Evolutionary conservation across 2,113 vertebrate species (phyloP), one percentile per base, ranked within the genome.

Genomic region (Phoxinus phoxinus): DNA sequence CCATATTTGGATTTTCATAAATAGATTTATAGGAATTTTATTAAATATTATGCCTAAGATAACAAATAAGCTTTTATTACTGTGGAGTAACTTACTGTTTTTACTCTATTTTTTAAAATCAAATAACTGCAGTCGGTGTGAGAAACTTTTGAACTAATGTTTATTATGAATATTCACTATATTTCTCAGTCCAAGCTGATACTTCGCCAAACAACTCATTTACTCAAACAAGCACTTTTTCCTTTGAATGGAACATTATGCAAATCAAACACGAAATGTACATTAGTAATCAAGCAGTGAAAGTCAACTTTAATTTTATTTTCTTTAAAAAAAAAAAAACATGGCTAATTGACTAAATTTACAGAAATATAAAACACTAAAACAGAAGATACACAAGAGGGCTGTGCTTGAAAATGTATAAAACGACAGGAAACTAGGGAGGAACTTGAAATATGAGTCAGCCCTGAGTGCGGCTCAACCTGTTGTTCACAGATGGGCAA

Each of bases 401-500:
- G 5, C 58, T 23, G 2, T 23, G 32, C 23, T n/a, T 9, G 56
- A 10, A 41, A 37, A 41, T 0, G 10, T 17, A 37, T 35, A 78
- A 35, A 35, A 77, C 7, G 21, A 59, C 53, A 79, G 32, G 53
- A 79, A 79, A 61, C 11, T 23, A n/a, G 9, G 21, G 53, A 32
- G 46, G 48, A 76, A 21, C 46, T 72, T 72, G 21, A 72, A 72
- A 15, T 13, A 37, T n/a, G 53, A 78, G 53, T 78, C 53, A 78
- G 72, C 41, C 46, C 72, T 74, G 41, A 74, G 5, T 37, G 25
- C 1, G 53, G 23, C 51, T 59, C 75, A 78, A 58, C 30, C 75
- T n/a, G 75, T 56, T 77, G 48, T 32, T 77, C 74, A 77, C 74
- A 77, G 74, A 76, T 21, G 30, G 75, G 30, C 6, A 30, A 77